Evolutionary conservation across 2,113 vertebrate species (phyloP), one percentile per base, ranked within the genome.

Genomic region (Odocoileus virginianus): DNA sequence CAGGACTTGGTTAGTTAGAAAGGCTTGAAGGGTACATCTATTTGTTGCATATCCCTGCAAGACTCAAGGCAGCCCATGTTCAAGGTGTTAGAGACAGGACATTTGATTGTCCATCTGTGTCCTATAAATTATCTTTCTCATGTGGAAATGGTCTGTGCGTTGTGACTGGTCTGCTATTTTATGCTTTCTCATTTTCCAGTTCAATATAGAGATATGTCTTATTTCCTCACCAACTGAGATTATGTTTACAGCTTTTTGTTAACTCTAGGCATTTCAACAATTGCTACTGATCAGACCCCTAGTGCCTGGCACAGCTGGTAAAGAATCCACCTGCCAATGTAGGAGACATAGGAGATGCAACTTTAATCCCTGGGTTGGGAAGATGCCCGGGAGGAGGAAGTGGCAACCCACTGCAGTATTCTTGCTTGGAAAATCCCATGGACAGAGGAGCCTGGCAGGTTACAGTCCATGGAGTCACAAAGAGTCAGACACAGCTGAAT

Each of bases 191-290:
- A 87, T 91, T 93, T 97, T 97, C 83, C 2, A 14, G 36, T 96
- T 67, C 78, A 45, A 5, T 78, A 58, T 60, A 78, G 58, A n/a
- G 33, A 64, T 76, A 47, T 81, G 79, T 81, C 86, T 96, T 74
- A 50, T 92, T 93, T 97, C 76, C 60, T 84, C 91, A 93, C 88
- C 78, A 93, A 78, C 47, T 78, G 23, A 52, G 60, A 94, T 79
- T 83, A 58, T 61, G 45, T 89, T 87, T 93, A 82, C 33, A 85
- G 55, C 19, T 88, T 78, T 82, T 95, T 74, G 61, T 94, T 87
- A 91, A 89, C 96, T 92, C 78, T 83, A 27, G 33, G 27, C 52
- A 50, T 91, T 97, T 91, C n/a, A 90, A 61, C n/a, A 54, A 4
- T 92, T 64, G 6, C 54, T 89, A 3, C 43, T 88, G 55, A 55